Percentiles rank a stretch among this genome's conserved stretches.
Evolutionary conservation across 2,113 vertebrate genomes (phyloP).

Genomic region (Morone saxatilis): DNA sequence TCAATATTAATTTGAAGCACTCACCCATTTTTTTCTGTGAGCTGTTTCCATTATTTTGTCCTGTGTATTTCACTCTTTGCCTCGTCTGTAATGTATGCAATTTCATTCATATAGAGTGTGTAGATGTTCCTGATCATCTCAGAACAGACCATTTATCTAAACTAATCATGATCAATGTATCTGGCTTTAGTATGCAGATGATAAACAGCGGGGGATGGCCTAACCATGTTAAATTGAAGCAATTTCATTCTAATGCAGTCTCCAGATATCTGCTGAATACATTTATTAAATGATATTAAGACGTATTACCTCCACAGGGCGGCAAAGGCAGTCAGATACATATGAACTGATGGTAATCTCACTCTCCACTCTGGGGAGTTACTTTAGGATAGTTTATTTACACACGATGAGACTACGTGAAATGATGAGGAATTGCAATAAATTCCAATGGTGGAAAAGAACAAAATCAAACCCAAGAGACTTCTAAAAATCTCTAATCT

Average conservation of each 20-base stretch:
- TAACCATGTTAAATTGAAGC: slow-evolving; percentile 57
- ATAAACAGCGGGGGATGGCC: slow-evolving; percentile 15
- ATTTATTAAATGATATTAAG: slow-evolving; percentile 70
- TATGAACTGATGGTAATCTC: slow-evolving; percentile 15
- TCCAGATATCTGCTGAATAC: slow-evolving; percentile 61
- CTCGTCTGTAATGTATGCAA: not conserved
- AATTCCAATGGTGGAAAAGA: not conserved
- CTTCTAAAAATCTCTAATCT: not conserved
- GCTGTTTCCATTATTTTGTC: not conserved
- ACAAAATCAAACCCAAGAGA: not conserved
- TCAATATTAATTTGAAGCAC: not conserved
- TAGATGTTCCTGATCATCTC: not conserved
- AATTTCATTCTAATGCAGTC: slow-evolving; percentile 63
- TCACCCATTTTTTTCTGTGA: not conserved
- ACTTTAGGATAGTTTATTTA: not conserved
- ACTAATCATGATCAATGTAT: slow-evolving; percentile 52
- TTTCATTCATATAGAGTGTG: not conserved
- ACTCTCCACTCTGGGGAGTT: not conserved
- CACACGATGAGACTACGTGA: not conserved
- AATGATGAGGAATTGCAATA: slow-evolving; percentile 8
- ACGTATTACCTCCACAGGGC: slow-evolving; percentile 31
- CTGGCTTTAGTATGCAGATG: slow-evolving; percentile 23
- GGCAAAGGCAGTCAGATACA: slow-evolving; percentile 7
- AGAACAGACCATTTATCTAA: slow-evolving; percentile 34
- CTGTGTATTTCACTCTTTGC: not conserved